A percentile compares a stretch with the other conserved stretches of the same genome.
Evolutionary conservation across 2,888 invertebrate genomes (phyloP).

Genomic region (Thymelicus sylvestris): DNA sequence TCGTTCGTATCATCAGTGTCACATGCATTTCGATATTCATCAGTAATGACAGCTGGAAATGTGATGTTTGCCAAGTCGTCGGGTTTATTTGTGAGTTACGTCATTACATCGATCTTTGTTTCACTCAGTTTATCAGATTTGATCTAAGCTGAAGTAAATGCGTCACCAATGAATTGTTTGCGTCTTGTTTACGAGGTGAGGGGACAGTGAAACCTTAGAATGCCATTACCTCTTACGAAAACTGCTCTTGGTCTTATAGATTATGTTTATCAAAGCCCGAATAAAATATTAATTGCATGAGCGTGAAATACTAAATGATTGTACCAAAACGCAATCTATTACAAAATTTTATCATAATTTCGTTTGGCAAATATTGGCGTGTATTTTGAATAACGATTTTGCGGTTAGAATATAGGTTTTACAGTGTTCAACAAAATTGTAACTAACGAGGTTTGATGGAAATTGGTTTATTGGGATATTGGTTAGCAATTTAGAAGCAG

Average conservation of each 20-base stretch:
- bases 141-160: neutral
- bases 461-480: neutral
- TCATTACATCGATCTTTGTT: slow-evolving; percentile 24
- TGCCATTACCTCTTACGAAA: no score
- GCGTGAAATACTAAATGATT: neutral
- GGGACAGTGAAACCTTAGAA: no score
- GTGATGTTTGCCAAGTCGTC: slow-evolving; percentile 28
- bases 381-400: slow-evolving; percentile 2
- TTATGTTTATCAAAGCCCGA: no score
- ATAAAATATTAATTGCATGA: neutral
- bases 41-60: slow-evolving; percentile 24
- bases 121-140: slow-evolving; percentile 1
- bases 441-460: slow-evolving; percentile 8
- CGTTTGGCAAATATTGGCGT: slow-evolving; percentile 11
- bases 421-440: slow-evolving; percentile 3
- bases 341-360: slow-evolving; percentile 8
- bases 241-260: no score
- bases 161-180: no score
- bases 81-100: slow-evolving; percentile 25
- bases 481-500: no score
- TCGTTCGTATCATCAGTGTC: slow-evolving; percentile 29
- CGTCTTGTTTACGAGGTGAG: no score
- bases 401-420: slow-evolving; percentile 8
- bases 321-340: slow-evolving; percentile 1
- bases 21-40: slow-evolving; percentile 34